These are phyloP conservation scores for Chrosomus eos DNA, from an alignment of 2,797 vertebrate species.

Conservation along the genomic window DNA sequence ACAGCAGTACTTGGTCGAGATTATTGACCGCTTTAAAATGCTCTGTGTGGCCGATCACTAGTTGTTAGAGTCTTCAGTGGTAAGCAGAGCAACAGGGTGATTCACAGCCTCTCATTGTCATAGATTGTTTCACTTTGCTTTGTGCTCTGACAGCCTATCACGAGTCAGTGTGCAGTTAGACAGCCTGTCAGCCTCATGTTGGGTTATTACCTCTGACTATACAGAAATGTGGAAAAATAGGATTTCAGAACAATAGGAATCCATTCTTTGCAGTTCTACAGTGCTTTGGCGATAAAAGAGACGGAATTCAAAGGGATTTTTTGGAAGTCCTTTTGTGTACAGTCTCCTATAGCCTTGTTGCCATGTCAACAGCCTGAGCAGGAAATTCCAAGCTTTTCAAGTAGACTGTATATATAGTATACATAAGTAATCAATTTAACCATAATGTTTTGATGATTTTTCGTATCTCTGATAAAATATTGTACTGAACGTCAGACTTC, in stretches of 20 bases:
- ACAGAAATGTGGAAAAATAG: conserved; percentile 50
- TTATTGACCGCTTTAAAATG: conserved; percentile 43
- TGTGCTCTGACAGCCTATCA: conserved; percentile 60
- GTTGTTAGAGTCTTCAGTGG: conserved; percentile 41
- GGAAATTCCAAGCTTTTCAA: conserved; percentile 9
- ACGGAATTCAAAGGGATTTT: conserved; percentile 45
- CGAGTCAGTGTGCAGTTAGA: conserved; percentile 50
- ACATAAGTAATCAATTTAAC: neutral
- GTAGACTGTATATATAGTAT: neutral
- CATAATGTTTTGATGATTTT: neutral
- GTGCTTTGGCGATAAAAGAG: conserved; percentile 20
- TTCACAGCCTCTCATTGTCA: conserved; percentile 57
- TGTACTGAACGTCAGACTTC: neutral
- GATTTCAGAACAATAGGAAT: conserved; percentile 43
- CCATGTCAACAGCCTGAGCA: conserved; percentile 52
- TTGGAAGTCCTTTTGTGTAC: conserved; percentile 39
- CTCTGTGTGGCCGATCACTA: conserved; percentile 42
- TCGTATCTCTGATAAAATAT: neutral
- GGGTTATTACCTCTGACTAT: conserved; percentile 50
- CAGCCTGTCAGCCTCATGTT: conserved; percentile 51
- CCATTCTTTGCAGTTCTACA: conserved; percentile 30
- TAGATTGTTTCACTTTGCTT: conserved; percentile 49
- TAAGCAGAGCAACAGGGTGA: conserved; percentile 45
- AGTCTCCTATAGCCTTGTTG: conserved; percentile 50
- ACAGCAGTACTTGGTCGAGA: conserved; percentile 2